phyloP scores from a whole-genome alignment of 2,888 invertebrate genomes.

The Cecidostiba fungosa region DNA sequence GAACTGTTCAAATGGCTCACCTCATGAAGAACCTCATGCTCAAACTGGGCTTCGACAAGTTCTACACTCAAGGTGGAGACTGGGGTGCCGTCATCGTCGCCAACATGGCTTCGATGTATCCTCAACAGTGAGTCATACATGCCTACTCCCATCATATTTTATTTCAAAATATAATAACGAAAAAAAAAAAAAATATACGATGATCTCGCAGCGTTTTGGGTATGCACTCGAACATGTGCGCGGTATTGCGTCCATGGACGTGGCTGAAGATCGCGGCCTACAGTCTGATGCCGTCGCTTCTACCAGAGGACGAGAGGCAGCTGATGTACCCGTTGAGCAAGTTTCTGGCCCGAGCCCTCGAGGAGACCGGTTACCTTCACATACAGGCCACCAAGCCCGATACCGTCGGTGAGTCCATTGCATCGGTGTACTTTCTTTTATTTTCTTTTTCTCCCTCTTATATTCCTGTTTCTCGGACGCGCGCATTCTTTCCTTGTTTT shows the following conservation, averaged over 20 bases:
- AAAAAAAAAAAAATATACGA: too few species aligned
- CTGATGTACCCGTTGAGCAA: constrained; percentile 72
- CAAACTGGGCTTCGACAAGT: constrained; percentile 85
- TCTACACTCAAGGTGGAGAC: constrained; percentile 90
- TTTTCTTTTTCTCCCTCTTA: background rate
- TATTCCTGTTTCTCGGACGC: too few species aligned
- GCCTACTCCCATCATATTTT: too few species aligned
- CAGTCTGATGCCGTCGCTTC: constrained; percentile 71
- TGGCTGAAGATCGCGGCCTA: constrained; percentile 68
- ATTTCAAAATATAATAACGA: too few species aligned
- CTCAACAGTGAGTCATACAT: constrained; percentile 79
- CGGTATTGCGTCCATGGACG: constrained; percentile 65
- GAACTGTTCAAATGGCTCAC: constrained; percentile 82
- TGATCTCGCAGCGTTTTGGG: constrained; percentile 79
- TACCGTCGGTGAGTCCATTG: constrained; percentile 83
- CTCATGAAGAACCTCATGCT: constrained; percentile 87
- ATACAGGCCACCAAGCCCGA: constrained; percentile 89
- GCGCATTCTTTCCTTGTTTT: too few species aligned
- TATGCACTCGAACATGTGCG: constrained; percentile 81
- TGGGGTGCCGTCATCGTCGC: constrained; percentile 88
- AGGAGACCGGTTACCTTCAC: constrained; percentile 78
- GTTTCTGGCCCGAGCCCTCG: constrained; percentile 64
- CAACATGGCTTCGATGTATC: constrained; percentile 85
- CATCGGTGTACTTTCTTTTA: background rate
- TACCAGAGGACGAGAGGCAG: constrained; percentile 69